These are phyloP conservation scores for Brachionus manjavacas DNA, from an alignment of 1,140 invertebrate genomes.

Conservation along the genomic window DNA sequence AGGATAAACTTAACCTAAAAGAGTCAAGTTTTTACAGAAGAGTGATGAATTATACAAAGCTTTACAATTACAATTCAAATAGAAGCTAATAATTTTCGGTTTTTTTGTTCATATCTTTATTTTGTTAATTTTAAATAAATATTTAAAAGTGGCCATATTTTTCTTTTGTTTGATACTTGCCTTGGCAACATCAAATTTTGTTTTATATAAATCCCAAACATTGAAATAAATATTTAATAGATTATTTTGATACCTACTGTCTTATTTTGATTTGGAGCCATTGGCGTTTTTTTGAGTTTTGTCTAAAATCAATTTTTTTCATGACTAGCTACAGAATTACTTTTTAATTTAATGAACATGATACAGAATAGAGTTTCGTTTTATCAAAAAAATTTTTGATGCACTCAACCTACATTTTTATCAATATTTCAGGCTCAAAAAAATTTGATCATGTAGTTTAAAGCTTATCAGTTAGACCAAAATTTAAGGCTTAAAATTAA, in stretches of 20 bases:
- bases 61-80: slow-evolving; percentile 29
- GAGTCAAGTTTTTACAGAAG: slow-evolving; percentile 34
- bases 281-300: background rate
- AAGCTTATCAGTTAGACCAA: background rate
- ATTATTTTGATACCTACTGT: background rate
- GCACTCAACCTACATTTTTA: slow-evolving; percentile 1
- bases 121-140: background rate
- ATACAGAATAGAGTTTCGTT: background rate
- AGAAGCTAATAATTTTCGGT: background rate
- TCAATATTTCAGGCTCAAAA: background rate
- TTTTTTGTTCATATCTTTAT: background rate
- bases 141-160: background rate
- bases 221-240: background rate
- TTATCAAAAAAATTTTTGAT: background rate
- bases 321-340: background rate
- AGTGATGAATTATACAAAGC: slow-evolving; percentile 33
- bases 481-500: no score
- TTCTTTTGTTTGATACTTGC: background rate
- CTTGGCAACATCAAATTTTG: background rate
- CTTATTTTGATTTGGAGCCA: no score
- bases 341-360: background rate
- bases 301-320: background rate
- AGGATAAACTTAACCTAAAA: slow-evolving; percentile 16
- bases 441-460: background rate
- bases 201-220: background rate